Evolutionary conservation across 2,888 invertebrate species (phyloP), one percentile per base, ranked within the genome.

Genomic region (Callosobruchus maculatus): DNA sequence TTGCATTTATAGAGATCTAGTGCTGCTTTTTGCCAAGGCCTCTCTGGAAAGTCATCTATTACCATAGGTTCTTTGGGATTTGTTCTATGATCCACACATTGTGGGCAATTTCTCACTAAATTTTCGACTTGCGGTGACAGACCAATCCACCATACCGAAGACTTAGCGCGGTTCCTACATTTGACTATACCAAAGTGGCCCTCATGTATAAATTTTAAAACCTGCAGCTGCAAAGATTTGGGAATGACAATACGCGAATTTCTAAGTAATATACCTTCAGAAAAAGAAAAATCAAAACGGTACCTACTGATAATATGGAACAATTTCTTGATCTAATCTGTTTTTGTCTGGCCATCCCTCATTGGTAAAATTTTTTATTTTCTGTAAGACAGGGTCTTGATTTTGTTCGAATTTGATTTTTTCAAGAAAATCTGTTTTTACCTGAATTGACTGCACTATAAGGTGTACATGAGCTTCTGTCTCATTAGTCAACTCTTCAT

Each of bases 121-220:
- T 80, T 77, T 75, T 79, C 75, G 18, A 80, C 74, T 75, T 79
- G 73, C 13, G 68, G 49, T 13, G 78, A 77, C n/a, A 79, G 69
- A 20, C 78, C 78, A 21, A 74, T 18, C 77, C 79, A 77, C 77
- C 77, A 80, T 20, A 79, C 76, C 13, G 75, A 74, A 18, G 68
- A 30, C 73, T 76, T 75, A 0, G 79, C 80, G 18, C 76, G 4
- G 20, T 70, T 73, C n/a, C 77, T 73, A 72, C 78, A 79, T 74
- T 80, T 80, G 9, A 74, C 67, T 67, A 72, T 72, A 18, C 72
- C 72, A 21, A 22, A 22, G 22, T 73, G 69, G 21, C 73, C 73
- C 71, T 68, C 18, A 31, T 68, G 72, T 31, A 72, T 72, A 9
- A 68, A 68, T 22, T 31, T 31, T 30, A 71, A 30, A 31, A 20